Base-by-base conservation (phyloP, 2,888 invertebrate species). In the Linyphia triangularis region DNA sequence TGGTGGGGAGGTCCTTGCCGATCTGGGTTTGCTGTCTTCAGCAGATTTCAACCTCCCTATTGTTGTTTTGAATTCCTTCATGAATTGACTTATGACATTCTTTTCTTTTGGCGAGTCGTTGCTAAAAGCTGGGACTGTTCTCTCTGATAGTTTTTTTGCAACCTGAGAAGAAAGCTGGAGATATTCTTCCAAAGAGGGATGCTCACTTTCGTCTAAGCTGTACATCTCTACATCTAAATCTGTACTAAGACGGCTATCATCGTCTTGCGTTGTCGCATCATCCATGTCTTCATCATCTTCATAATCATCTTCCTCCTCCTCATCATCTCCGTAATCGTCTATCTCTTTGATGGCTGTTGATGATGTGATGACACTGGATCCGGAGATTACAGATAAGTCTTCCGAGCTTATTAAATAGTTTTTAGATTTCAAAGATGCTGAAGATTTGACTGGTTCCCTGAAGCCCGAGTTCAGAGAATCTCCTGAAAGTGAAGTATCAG, bases 101-200 rank as follows among this genome's bases (percentile, higher is more conserved):
- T 89, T 90, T 24, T 90, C 89, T 30, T 73, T 82, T 61, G 82
- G 85, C 16, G 70, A 89, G 9, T 82, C 82, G 33, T 26, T 78
- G 16, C 67, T 85, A 9, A 88, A 85, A 4, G 28, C 84, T 9
- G 90, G 90, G 10, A 90, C 88, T 65, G 82, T 81, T n/a, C 89
- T 24, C 63, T 90, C 90, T 7, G 90, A 90, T 19, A 90, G 40
- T 61, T 90, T 90, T 51, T 88, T 88, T 4, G 90, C 90, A 3
- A 90, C 88, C 30, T 86, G 88, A 59, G 82, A 43, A 3, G 90
- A 90, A 7, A 90, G 37, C 26, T 90, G 88, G 5, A 90, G 51
- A 24, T 90, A 90, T 70, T 90, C 90, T 51, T 90, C 90, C 24
- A 89, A 57, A 9, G 90, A 90, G 2, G 90, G 90, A 30, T 90